phyloP scores from a whole-genome alignment of 2,888 invertebrate genomes.

The Pandemis heparana region DNA sequence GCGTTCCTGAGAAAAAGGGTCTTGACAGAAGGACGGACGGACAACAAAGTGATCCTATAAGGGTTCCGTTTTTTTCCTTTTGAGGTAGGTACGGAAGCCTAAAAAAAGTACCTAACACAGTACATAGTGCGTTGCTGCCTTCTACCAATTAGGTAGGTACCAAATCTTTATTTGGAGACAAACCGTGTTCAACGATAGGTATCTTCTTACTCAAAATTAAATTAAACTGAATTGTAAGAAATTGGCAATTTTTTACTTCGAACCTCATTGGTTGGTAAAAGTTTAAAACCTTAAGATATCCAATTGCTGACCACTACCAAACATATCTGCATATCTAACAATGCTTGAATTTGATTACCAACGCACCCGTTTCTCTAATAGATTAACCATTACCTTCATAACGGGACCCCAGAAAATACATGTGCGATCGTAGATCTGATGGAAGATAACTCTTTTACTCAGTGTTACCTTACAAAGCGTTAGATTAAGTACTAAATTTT shows the following conservation, averaged over 20 bases:
- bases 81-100: no score
- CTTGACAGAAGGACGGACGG: no score
- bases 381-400: conserved; percentile 27
- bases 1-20: no score
- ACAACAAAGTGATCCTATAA: no score
- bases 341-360: conserved; percentile 25
- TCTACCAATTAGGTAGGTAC: no score
- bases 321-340: conserved; percentile 25
- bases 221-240: neutral
- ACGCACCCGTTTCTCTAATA: conserved; percentile 14
- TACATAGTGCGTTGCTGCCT: no score
- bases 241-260: no score
- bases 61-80: no score
- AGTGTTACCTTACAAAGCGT: neutral
- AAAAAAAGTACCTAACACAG: no score
- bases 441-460: conserved; percentile 29
- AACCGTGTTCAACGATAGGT: no score
- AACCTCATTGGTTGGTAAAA: neutral
- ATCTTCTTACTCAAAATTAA: no score
- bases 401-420: conserved; percentile 36
- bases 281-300: neutral
- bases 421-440: conserved; percentile 33
- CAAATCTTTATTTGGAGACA: no score
- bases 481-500: neutral
- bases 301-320: neutral